phyloP scores from a whole-genome alignment of 2,888 invertebrate genomes.

The Lomographa bimaculata region DNA sequence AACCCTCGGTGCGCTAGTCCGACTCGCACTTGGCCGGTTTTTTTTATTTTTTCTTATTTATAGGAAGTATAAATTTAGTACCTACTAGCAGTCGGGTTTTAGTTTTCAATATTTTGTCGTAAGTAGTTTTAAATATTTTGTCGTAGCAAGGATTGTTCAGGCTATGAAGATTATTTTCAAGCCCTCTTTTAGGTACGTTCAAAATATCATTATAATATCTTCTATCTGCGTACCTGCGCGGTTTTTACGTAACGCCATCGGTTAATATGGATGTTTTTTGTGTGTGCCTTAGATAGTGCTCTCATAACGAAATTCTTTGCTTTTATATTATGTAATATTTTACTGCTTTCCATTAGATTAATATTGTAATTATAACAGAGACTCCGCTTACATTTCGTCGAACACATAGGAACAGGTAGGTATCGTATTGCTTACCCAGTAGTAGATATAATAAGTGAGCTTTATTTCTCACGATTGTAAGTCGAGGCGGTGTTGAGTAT shows the following conservation, averaged over 20 bases:
- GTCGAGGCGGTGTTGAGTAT: conserved; percentile 44
- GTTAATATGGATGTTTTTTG: conserved; percentile 9
- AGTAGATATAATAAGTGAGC: conserved; percentile 30
- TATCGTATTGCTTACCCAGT: conserved; percentile 27
- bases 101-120: no score
- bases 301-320: conserved; percentile 14
- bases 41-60: no score
- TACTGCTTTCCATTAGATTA: conserved; percentile 10
- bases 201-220: no score
- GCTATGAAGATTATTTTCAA: no score
- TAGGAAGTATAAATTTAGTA: no score
- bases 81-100: no score
- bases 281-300: conserved; percentile 17
- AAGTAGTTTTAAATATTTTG: no score
- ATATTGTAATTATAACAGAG: conserved; percentile 22
- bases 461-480: conserved; percentile 45
- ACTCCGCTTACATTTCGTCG: conserved; percentile 27
- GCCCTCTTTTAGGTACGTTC: no score
- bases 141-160: no score
- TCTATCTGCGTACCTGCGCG: conserved; percentile 1
- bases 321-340: conserved; percentile 17
- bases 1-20: no score
- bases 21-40: no score
- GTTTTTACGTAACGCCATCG: conserved; percentile 9
- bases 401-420: conserved; percentile 23